Base-by-base conservation (phyloP, 2,113 vertebrate genomes). In the Tylochromis polylepis region DNA sequence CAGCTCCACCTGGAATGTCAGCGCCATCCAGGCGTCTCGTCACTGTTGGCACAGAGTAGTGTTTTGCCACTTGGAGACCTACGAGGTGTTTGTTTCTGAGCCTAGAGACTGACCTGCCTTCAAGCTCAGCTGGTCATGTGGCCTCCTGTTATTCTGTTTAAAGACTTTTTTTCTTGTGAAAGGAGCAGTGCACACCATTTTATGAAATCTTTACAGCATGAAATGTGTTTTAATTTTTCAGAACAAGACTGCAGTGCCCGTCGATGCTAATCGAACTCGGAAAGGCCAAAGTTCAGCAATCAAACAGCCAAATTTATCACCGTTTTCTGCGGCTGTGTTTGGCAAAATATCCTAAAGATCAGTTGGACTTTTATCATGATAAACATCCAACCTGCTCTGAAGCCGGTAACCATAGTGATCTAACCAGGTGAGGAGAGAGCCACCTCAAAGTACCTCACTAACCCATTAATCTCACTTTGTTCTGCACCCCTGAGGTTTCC, bases 171-270 rank as follows among this genome's bases (percentile, higher is more conserved):
- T 20, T 51, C 3, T 0, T 77, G 46, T 77, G 70, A 77, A 20
- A 55, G 18, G 18, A n/a, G 53, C 5, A n/a, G 4, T 22, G 11
- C 53, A 53, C 51, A 11, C 8, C 9, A 11, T n/a, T 22, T 22
- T 11, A 3, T 22, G 9, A 55, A 55, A 55, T 22, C 53, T n/a
- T 55, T 22, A n/a, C 53, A 9, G 20, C 9, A 20, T 53, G 46
- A 51, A 77, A 53, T 31, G 8, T 20, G 27, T 0, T 3, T 3
- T 0, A 1, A n/a, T n/a, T 53, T 31, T 51, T 77, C 0, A 8
- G 46, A 77, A 1, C 0, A 27, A 31, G 27, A 51, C 14, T 38
- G 20, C 0, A 22, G 8, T 2, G 0, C 34, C 60, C 0, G n/a
- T n/a, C n/a, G n/a, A n/a, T n/a, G n/a, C n/a, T n/a, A 20, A 20